Base-by-base conservation (phyloP, 2,113 vertebrate genomes). In the Ascaphus truei region DNA sequence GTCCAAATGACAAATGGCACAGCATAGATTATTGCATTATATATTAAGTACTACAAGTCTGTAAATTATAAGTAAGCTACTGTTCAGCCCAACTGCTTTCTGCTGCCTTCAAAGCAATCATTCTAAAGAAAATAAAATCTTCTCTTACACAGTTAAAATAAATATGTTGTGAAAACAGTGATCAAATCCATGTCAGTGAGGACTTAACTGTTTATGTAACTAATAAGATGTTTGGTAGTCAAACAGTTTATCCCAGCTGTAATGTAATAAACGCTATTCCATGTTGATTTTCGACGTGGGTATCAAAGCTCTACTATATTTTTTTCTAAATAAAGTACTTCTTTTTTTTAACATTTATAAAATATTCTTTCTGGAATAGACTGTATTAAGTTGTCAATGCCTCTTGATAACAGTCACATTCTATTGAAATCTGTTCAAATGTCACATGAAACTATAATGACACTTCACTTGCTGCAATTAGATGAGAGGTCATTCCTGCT, bases 1-100 rank as follows among this genome's bases (percentile, higher is more conserved):
- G 83, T 93, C 91, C 92, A 85, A 91, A 92, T 97, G 94, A 98
- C 94, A 98, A 96, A 98, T 93, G 94, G 92, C 89, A 87, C 82
- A 79, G 85, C 80, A 80, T 87, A 90, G 91, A 93, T 96, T 94
- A 98, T 94, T 96, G 89, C 93, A 96, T 98, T 98, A 97, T 96
- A 94, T 93, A 96, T 95, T 95, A 94, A 96, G 94, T 93, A 93
- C 88, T 90, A 89, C 90, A 87, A 94, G 93, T 94, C 92, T 93
- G 92, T 96, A 95, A 97, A 95, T 97, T 96, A 96, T 90, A 90
- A 92, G 93, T 84, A 90, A 86, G 90, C 89, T 91, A 83, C 90
- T 85, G 86, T 89, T 88, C 83, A 79, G 77, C 72, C 77, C 9
- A 51, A 88, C 83, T 76, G 84, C 82, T 85, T 84, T 85, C 77